Evolutionary conservation across 2,797 vertebrate species (phyloP), one percentile per base, ranked within the genome.

Genomic region (Gephyroberyx darwinii): DNA sequence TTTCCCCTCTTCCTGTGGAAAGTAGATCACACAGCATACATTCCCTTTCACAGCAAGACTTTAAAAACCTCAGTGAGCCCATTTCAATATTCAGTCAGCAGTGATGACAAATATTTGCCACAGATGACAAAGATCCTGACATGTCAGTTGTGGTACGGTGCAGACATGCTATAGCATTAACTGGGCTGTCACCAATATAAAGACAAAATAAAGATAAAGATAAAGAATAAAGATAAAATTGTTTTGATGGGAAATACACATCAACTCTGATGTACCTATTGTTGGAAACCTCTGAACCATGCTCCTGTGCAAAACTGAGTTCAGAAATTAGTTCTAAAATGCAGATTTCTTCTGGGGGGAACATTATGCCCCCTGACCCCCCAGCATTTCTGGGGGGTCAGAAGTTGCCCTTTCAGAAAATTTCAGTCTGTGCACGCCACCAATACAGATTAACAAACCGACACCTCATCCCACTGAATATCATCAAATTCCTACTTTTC

Each of bases 291-390:
- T 26, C 19, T 12, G 10, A 30, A 54, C 26, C 12, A 13, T 7
- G 47, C 37, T 8, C 26, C 31, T 75, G 58, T 48, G 35, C 64
- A 35, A 55, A 43, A 47, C 6, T 5, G 14, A 52, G 26, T 26
- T 7, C 41, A 50, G n/a, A 55, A 59, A 65, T 56, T 7, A 52
- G 30, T 47, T 65, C 60, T 51, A 56, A 10, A 47, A 61, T 14
- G 12, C 13, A 43, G 41, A 14, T 12, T 26, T 54, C 48, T 52
- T 0, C 0, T 16, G 60, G 26, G 17, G 58, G 35, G 8, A 74
- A 19, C 61, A 58, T 74, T 60, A 47, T 35, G 19, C 52, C 30
- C n/a, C 31, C 8, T 19, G 48, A 51, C 48, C 48, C 51, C 17
- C 9, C 22, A n/a, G 45, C 20, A 37, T 33, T 39, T 48, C 39